A percentile compares a stretch with the other conserved stretches of the same genome.
These are phyloP conservation scores for Montipora cactus DNA, from an alignment of 64 coral and sea anemone genomes.

Conservation along the genomic window DNA sequence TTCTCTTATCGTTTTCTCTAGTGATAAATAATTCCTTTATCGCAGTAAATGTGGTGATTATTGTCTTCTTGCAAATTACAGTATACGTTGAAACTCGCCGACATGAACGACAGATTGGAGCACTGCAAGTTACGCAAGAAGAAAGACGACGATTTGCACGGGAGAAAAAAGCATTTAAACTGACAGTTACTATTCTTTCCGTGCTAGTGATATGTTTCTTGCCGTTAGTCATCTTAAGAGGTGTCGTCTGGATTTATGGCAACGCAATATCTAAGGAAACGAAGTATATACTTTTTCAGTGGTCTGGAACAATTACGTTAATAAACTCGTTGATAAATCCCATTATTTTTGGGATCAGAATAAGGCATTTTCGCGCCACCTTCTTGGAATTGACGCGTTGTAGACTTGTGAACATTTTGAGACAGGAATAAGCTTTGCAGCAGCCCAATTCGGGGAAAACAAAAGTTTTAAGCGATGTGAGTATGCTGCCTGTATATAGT, in stretches of 20 bases:
- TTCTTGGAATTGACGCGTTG: background rate
- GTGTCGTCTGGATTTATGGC: background rate
- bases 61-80: background rate
- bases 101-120: background rate
- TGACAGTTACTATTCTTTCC: background rate
- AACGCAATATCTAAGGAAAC: background rate
- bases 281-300: background rate
- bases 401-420: background rate
- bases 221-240: background rate
- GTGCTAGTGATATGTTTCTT: background rate
- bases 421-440: too few relatives aligned
- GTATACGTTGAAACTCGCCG: background rate
- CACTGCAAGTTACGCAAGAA: background rate
- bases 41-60: background rate
- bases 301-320: background rate
- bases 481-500: too few relatives aligned
- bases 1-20: background rate
- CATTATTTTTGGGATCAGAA: background rate
- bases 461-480: too few relatives aligned
- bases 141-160: background rate
- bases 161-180: background rate
- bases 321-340: background rate
- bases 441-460: too few relatives aligned
- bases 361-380: background rate
- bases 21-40: background rate